Base-by-base conservation (phyloP, 2,888 invertebrate species). In the Coelopa pilipes region DNA sequence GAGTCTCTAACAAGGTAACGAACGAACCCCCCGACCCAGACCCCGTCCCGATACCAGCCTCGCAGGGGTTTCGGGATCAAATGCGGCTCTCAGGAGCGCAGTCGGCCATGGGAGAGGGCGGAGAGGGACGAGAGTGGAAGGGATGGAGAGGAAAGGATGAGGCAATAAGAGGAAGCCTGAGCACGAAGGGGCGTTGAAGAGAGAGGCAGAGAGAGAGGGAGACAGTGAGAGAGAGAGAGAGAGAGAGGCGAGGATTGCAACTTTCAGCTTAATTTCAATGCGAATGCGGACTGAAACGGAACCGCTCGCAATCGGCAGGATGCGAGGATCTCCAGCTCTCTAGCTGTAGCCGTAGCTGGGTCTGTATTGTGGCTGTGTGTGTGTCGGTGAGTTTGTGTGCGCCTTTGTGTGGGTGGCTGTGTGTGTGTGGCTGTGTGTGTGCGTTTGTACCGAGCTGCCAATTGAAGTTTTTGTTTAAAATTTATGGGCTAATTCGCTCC, bases 401-500 rank as follows among this genome's bases (percentile, higher is more conserved):
- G 21, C 7, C 34, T 4, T 34, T 34, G 34, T 34, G 7, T 34
- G 34, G 34, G 34, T 34, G 34, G 34, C 34, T 60, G 49, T 66
- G 10, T 45, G 65, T 50, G 45, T 71, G 45, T 15, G 63, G 50
- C 21, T 49, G 72, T 55, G 24, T 66, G 73, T 53, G 60, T 60
- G 46, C 24, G 47, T 65, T 15, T 71, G 65, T 59, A 19, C 19
- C 50, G 55, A 55, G 74, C 70, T 74, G 74, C 74, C 74, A 74
- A 65, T 70, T 73, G 73, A 70, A 70, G 49, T 74, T 62, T 74
- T 74, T 74, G 72, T 63, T 75, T 75, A 66, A 75, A 75, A 77
- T 77, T 77, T 77, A 77, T 75, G 74, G 66, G 71, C 65, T 74
- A 77, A 74, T 73, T 74, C 74, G 70, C 50, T 60, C 34, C 68